Conservation (phyloP, 2,888 invertebrate genomes). For the Magallana nippona region DNA sequence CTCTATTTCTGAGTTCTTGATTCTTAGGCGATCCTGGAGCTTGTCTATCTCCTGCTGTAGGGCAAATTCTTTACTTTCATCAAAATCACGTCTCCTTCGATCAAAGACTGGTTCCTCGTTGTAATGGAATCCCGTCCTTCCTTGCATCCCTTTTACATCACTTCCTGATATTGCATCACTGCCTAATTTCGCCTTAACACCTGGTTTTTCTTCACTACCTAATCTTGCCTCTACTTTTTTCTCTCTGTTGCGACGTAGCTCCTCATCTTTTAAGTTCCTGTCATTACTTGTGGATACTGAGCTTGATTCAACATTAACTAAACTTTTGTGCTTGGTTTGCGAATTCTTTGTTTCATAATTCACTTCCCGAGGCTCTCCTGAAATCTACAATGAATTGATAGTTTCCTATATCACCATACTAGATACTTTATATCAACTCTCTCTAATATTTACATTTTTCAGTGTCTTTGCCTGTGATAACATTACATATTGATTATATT, state of each 20-base stretch:
- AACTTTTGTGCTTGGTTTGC: not conserved
- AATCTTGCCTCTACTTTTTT: too few relatives aligned
- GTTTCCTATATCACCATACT: too few relatives aligned
- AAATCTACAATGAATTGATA: not conserved
- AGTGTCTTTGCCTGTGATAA: too few relatives aligned
- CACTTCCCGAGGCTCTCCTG: not conserved
- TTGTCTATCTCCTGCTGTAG: conserved; percentile 5
- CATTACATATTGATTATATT: too few relatives aligned
- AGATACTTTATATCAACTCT: too few relatives aligned
- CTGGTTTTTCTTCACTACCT: not conserved
- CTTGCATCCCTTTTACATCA: too few relatives aligned
- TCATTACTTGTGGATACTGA: not conserved
- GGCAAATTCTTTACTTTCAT: not conserved
- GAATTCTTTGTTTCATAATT: not conserved
- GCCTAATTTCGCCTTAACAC: too few relatives aligned
- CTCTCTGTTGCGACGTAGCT: too few relatives aligned
- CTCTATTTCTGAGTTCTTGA: not conserved
- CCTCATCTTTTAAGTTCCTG: not conserved
- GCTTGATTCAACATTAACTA: not conserved
- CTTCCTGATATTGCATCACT: too few relatives aligned
- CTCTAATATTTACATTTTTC: too few relatives aligned
- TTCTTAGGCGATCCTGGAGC: not conserved
- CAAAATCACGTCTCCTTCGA: not conserved
- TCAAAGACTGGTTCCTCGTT: too few relatives aligned
- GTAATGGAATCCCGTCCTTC: too few relatives aligned